Conservation (phyloP, 53 echinoderm and acorn worm species). For the Paracentrotus lividus region DNA sequence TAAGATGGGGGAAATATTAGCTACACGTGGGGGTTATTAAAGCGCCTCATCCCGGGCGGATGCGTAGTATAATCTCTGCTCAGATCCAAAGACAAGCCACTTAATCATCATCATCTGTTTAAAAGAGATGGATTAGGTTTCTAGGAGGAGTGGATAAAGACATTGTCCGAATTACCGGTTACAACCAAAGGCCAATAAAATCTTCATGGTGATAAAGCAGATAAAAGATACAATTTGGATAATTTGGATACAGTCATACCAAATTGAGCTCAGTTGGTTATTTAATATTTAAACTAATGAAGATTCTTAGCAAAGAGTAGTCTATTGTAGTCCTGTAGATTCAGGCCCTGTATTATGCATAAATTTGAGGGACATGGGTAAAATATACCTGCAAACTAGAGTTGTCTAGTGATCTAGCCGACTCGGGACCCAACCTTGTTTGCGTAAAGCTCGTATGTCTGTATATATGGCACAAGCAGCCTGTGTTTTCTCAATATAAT, state of each 20-base stretch:
- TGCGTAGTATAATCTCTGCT: background rate
- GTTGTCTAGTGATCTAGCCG: background rate
- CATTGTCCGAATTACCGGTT: background rate
- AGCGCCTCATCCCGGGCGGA: background rate
- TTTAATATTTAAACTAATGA: too few species aligned
- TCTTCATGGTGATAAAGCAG: background rate
- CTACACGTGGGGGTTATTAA: slow-evolving; percentile 56
- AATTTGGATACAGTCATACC: too few species aligned
- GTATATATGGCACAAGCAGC: background rate
- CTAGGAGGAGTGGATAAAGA: background rate
- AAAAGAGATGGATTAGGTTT: slow-evolving; percentile 10
- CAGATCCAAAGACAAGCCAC: background rate
- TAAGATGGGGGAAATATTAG: slow-evolving; percentile 29
- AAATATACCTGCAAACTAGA: too few species aligned
- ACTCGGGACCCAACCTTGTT: slow-evolving; percentile 1
- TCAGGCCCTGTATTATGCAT: too few species aligned
- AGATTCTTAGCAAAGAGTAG: too few species aligned
- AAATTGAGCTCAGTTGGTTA: too few species aligned
- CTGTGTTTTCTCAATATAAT: background rate
- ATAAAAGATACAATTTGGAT: background rate
- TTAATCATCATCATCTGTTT: slow-evolving; percentile 55
- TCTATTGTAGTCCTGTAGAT: too few species aligned
- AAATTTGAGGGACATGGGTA: too few species aligned
- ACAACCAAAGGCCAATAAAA: background rate
- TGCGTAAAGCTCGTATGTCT: slow-evolving; percentile 8